phyloP scores from a whole-genome alignment of 1,140 invertebrate species.

The Heliconius nattereri region DNA sequence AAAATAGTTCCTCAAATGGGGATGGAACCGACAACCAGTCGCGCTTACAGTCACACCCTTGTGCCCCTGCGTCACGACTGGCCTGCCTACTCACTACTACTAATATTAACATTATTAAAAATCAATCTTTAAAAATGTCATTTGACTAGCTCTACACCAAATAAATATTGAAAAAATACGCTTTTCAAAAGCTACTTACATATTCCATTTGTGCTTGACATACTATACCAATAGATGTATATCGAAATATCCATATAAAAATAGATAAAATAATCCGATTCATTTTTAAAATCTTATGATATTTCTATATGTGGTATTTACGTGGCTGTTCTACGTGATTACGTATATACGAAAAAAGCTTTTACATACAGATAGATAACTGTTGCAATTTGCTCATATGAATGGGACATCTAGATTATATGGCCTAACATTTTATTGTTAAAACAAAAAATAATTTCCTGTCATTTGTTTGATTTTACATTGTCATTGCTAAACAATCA shows the following conservation, averaged over 20 bases:
- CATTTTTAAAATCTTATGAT: not conserved
- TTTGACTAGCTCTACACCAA: not conserved
- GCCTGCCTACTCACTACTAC: no score
- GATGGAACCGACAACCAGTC: no score
- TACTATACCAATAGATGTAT: not conserved
- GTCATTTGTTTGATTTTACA: conserved; percentile 39
- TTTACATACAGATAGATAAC: not conserved
- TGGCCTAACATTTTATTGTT: conserved; percentile 13
- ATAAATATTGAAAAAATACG: not conserved
- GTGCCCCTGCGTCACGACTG: no score
- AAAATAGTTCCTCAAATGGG: no score
- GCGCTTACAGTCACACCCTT: no score
- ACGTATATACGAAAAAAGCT: not conserved
- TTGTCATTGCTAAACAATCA: conserved; percentile 7
- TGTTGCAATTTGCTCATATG: not conserved
- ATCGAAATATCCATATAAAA: not conserved
- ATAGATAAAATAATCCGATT: not conserved
- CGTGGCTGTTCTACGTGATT: not conserved
- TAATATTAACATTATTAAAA: not conserved
- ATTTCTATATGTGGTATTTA: not conserved
- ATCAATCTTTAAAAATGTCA: not conserved
- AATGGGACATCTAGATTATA: not conserved
- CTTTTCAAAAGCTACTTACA: not conserved
- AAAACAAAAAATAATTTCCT: conserved; percentile 33
- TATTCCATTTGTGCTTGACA: not conserved